Evolutionary conservation across 2,797 vertebrate species (phyloP), one percentile per base, ranked within the genome.

Genomic region (Sebastes steindachneri): DNA sequence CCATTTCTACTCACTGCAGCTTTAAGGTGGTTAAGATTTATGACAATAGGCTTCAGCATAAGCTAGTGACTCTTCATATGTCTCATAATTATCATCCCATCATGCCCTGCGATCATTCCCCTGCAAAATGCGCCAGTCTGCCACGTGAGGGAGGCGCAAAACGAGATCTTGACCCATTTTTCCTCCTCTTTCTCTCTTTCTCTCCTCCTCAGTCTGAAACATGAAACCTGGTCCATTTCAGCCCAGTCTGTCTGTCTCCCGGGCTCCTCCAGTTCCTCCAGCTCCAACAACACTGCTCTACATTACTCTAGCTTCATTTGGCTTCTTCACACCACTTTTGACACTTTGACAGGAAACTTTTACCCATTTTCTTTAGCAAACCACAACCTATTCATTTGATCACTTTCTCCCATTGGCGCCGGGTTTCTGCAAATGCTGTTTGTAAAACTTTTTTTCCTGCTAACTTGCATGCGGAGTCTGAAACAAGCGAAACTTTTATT

Each of bases 171-270:
- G 88, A 91, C 88, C 89, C 87, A 85, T 76, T 92, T 92, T 83
- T 9, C 7, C 55, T 74, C 66, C 41, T 45, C 15, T 45, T 41
- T 41, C 37, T 41, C 37, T 68, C 75, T 76, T 65, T 89, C 83
- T 89, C 90, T 89, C 88, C 89, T 88, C 79, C 86, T 91, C 77
- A 78, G 63, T 82, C 66, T 91, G 95, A 95, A 96, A 96, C 91
- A 83, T 92, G 96, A 96, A 87, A 96, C 95, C 94, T 88, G 84
- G 78, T 71, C 88, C 87, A 85, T 79, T 87, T 92, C 76, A 92
- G 86, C 87, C 87, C 83, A 89, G 79, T 89, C 87, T 87, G 86
- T 91, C 86, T 87, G 17, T 19, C 41, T 7, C 86, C 75, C 65
- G 66, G 81, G 87, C 80, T 89, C 86, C 65, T 15, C 37, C 89